Conservation (phyloP, 2,797 vertebrate species). For the Lacerta agilis region DNA sequence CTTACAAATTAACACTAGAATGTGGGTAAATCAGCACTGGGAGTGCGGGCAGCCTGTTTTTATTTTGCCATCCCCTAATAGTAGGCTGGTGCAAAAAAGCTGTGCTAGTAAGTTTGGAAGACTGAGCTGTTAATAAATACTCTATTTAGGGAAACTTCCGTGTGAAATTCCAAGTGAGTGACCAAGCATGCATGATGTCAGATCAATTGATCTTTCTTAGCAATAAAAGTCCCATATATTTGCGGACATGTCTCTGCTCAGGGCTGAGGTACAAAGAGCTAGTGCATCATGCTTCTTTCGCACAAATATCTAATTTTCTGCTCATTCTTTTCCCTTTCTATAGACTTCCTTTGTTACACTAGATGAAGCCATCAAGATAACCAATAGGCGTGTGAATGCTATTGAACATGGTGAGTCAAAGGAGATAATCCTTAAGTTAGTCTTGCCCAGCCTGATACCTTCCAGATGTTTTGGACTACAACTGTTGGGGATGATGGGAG, state of each 20-base stretch:
- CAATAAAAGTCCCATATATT: neutral
- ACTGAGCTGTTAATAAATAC: neutral
- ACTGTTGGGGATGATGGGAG: too few species aligned
- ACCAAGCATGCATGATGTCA: neutral
- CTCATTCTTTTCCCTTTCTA: neutral
- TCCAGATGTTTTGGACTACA: neutral
- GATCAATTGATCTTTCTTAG: fast-evolving
- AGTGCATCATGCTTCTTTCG: neutral
- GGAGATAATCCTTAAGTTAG: neutral
- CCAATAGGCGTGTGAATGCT: slow-evolving; percentile 97
- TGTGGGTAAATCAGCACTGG: neutral
- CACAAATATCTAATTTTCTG: neutral
- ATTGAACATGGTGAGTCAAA: slow-evolving; percentile 93
- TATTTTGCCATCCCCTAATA: neutral
- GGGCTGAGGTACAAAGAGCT: slow-evolving; percentile 15
- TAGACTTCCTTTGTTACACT: slow-evolving; percentile 98
- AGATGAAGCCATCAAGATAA: slow-evolving; percentile 99
- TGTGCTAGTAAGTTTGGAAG: neutral
- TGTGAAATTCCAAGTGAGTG: neutral
- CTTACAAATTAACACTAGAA: neutral
- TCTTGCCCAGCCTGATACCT: too few species aligned
- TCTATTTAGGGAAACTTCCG: neutral
- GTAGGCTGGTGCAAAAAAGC: neutral
- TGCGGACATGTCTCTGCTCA: neutral
- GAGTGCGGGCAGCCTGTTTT: neutral